phyloP scores from a whole-genome alignment of 2,888 invertebrate species.

The Tridacna crocea region DNA sequence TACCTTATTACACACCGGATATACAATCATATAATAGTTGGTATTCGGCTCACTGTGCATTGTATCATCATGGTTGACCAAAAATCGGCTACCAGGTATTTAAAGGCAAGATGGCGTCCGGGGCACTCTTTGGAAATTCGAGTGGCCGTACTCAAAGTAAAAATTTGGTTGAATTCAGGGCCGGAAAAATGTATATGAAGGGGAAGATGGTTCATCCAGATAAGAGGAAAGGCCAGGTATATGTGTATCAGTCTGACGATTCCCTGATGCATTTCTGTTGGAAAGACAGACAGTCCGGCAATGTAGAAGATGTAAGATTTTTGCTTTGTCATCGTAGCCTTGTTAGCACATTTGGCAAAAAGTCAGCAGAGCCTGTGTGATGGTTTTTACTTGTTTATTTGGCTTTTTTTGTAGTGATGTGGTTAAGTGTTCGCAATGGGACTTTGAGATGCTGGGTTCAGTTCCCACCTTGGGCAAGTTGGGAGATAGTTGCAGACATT shows the following conservation, averaged over 20 bases:
- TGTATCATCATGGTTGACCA: no score
- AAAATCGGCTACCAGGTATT: not conserved
- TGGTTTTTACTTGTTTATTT: no score
- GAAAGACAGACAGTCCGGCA: conserved; percentile 97
- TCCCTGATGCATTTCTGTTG: conserved; percentile 99
- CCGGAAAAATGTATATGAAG: conserved; percentile 97
- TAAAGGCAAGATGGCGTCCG: conserved; percentile 70
- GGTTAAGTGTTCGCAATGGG: no score
- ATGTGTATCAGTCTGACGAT: conserved; percentile 98
- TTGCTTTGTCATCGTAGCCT: conserved; percentile 31
- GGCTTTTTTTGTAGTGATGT: not conserved
- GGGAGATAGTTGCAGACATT: no score
- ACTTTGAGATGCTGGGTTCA: no score
- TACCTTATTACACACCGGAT: no score
- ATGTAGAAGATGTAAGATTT: conserved; percentile 92
- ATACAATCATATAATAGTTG: no score
- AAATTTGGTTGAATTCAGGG: conserved; percentile 95
- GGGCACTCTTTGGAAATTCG: conserved; percentile 87
- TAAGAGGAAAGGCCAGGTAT: conserved; percentile 96
- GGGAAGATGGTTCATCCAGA: conserved; percentile 94
- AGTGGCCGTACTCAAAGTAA: conserved; percentile 89
- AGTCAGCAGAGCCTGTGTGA: no score
- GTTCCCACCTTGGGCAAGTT: no score
- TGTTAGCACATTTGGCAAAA: no score
- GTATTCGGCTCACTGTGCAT: no score